Percentiles rank a stretch among this genome's conserved stretches.
Evolutionary conservation across 2,888 invertebrate genomes (phyloP).

Genomic region (Drosophila cracens): DNA sequence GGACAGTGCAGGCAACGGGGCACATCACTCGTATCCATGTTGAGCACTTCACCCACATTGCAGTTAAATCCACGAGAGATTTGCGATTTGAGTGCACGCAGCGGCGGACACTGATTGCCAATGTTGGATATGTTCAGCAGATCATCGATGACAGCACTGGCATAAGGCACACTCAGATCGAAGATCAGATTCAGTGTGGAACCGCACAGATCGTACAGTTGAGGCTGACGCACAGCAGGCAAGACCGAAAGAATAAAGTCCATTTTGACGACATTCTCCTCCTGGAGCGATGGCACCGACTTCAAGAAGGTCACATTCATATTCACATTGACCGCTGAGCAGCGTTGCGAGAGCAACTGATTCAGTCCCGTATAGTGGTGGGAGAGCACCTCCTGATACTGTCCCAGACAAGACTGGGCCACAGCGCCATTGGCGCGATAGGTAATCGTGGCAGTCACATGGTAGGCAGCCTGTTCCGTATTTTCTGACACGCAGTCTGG

Average conservation of each 20-base stretch:
- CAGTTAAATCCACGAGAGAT: conserved; percentile 96
- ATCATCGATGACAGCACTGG: conserved; percentile 95
- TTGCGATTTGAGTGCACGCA: conserved; percentile 93
- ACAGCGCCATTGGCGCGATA: conserved; percentile 96
- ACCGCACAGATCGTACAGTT: conserved; percentile 97
- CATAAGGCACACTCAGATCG: conserved; percentile 96
- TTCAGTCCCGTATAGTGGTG: conserved; percentile 93
- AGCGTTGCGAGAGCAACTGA: conserved; percentile 93
- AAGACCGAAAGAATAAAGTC: conserved; percentile 95
- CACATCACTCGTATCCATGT: conserved; percentile 96
- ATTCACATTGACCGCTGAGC: conserved; percentile 97
- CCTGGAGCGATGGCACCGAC: conserved; percentile 91
- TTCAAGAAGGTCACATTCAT: conserved; percentile 96
- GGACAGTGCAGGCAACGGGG: conserved; percentile 98
- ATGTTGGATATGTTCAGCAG: conserved; percentile 94
- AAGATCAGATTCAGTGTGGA: conserved; percentile 97
- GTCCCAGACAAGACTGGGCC: conserved; percentile 92
- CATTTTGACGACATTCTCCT: conserved; percentile 95
- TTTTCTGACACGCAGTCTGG: conserved; percentile 98
- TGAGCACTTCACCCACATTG: conserved; percentile 96
- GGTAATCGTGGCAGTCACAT: conserved; percentile 93
- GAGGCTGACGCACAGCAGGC: conserved; percentile 95
- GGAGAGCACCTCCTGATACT: conserved; percentile 93
- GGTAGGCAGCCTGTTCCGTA: conserved; percentile 97
- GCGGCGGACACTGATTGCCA: conserved; percentile 96